Evolutionary conservation across 2,888 invertebrate genomes (phyloP), one percentile per base, ranked within the genome.

Genomic region (Drosophila ustulata): DNA sequence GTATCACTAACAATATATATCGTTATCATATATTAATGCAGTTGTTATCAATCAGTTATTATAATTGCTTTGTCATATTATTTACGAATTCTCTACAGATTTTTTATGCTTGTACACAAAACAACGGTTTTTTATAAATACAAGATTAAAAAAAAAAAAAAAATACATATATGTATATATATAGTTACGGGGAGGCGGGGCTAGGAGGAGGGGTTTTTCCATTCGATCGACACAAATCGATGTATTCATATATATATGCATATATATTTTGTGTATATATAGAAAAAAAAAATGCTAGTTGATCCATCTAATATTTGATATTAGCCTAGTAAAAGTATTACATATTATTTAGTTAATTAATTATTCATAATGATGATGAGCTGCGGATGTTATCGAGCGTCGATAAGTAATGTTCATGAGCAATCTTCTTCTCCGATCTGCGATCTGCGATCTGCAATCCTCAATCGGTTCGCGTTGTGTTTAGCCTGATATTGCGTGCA

Each of bases 1-100:
- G 87, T 84, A 84, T 84, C 89, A 84, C 84, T 84, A 82, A 83
- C 82, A 82, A 80, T 82, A 82, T 85, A 69, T 88, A 82, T 71
- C 76, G 85, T 82, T 88, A 67, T 66, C 30, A 64, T 73, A 61
- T 73, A 61, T 71, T 53, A 62, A 37, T 62, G 55, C 45, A 46
- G 64, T 78, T 18, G 18, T 58, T 66, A 74, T 71, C 62, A 71
- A 66, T 62, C 28, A 49, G 30, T 68, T 65, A 47, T 66, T 73
- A 57, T 50, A 39, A 66, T 11, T 28, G 28, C 28, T 11, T 34
- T 34, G 37, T 63, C 37, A 34, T 50, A 46, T 51, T 66, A 45
- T 57, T 56, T 56, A 57, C 64, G 62, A 82, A 85, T 82, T 87
- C 79, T 84, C 84, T 81, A 81, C 68, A 87, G 71, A 71, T 75